phyloP scores from a whole-genome alignment of 2,113 vertebrate genomes.

The Vidua macroura region DNA sequence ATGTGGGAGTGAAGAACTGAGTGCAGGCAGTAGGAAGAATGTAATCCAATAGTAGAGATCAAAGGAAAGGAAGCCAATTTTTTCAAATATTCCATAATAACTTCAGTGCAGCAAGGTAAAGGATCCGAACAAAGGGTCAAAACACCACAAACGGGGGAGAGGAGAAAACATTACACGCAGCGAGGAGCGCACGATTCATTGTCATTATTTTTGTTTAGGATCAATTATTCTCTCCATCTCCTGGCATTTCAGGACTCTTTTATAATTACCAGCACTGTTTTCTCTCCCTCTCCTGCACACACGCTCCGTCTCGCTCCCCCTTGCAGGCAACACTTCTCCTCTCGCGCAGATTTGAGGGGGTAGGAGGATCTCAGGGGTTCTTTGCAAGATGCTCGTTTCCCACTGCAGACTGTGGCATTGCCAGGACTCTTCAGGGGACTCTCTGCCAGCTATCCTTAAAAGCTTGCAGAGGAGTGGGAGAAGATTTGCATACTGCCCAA shows the following conservation, averaged over 20 bases:
- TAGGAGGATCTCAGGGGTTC: conserved; percentile 51
- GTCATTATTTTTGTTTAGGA: neutral
- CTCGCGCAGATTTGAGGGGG: conserved; percentile 59
- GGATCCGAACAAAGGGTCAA: conserved; percentile 2
- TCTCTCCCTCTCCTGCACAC: neutral
- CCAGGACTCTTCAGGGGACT: conserved; percentile 65
- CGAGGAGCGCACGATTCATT: neutral
- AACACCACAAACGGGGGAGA: neutral
- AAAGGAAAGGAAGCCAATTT: conserved; percentile 47
- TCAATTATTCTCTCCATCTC: conserved; percentile 6
- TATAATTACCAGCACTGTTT: neutral
- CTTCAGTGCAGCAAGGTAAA: neutral
- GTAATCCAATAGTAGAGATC: conserved; percentile 19
- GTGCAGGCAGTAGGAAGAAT: conserved; percentile 13
- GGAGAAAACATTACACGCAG: neutral
- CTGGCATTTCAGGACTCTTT: neutral
- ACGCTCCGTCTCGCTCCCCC: conserved; percentile 29
- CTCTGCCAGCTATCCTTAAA: conserved; percentile 48
- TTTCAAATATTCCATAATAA: neutral
- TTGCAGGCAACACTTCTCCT: conserved; percentile 46
- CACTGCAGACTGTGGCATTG: conserved; percentile 54
- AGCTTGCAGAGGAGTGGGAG: conserved; percentile 57
- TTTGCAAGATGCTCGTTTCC: conserved; percentile 61
- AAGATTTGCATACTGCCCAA: conserved; percentile 56
- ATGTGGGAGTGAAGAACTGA: conserved; percentile 33